phyloP scores from a whole-genome alignment of 2,888 invertebrate genomes.

The Silvanus unidentatus region DNA sequence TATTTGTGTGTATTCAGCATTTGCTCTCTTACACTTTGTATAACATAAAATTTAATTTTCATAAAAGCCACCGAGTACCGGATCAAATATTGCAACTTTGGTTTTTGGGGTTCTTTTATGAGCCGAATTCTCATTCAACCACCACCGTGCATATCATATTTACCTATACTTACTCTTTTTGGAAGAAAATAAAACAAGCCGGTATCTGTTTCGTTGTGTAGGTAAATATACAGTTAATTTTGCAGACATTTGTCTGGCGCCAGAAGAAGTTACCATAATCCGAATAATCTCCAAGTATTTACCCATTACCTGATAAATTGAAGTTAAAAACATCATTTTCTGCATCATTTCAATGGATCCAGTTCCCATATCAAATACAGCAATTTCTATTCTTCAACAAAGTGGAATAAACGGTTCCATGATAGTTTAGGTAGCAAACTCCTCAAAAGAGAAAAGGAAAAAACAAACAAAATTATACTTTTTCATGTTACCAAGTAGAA shows the following conservation, averaged over 20 bases:
- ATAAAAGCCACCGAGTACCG: no score
- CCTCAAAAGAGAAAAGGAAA: neutral
- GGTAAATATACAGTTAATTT: no score
- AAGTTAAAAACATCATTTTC: conserved; percentile 18
- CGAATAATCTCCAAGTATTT: conserved; percentile 30
- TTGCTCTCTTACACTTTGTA: no score
- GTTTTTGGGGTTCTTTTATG: no score
- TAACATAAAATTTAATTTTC: no score
- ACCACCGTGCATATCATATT: conserved; percentile 8
- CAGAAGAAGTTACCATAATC: conserved; percentile 37
- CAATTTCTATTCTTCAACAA: neutral
- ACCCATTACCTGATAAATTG: conserved; percentile 24
- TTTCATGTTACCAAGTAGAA: neutral
- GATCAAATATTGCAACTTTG: no score
- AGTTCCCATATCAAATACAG: neutral
- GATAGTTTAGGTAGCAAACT: no score
- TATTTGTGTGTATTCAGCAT: no score
- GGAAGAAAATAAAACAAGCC: no score
- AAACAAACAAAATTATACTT: neutral
- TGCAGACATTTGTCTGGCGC: conserved; percentile 25
- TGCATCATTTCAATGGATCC: neutral
- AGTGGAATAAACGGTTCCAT: conserved; percentile 1
- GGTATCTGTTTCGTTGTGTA: no score
- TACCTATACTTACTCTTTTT: no score
- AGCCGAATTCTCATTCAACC: conserved; percentile 11